These are phyloP conservation scores for Drosophila formosana DNA, from an alignment of 2,888 invertebrate genomes.

Conservation along the genomic window DNA sequence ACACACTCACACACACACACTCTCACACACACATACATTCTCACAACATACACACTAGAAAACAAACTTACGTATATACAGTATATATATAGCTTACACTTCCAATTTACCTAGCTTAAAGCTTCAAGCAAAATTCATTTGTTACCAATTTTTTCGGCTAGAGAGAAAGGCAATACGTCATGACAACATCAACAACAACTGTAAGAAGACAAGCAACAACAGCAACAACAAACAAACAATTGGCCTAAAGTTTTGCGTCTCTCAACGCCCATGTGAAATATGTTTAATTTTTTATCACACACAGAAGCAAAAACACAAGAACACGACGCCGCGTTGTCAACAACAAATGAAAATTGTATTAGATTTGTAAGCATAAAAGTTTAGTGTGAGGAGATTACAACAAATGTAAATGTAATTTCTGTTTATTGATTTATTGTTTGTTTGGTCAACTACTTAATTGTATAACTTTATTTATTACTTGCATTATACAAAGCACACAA, in stretches of 20 bases:
- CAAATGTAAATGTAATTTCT: background rate
- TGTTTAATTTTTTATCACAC: background rate
- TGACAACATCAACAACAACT: slow-evolving; percentile 10
- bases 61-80: background rate
- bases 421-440: background rate
- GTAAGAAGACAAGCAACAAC: background rate
- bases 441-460: slow-evolving; percentile 1
- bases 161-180: slow-evolving; percentile 13
- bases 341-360: background rate
- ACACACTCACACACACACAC: background rate
- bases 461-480: slow-evolving; percentile 6
- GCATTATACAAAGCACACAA: background rate
- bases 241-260: slow-evolving; percentile 7
- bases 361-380: background rate
- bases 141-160: slow-evolving; percentile 13
- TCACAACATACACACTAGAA: slow-evolving; percentile 7
- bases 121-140: slow-evolving; percentile 1
- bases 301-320: background rate
- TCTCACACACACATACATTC: background rate
- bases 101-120: slow-evolving; percentile 12
- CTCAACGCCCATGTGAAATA: slow-evolving; percentile 1
- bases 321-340: background rate
- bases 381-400: background rate
- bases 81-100: slow-evolving; percentile 10
- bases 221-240: background rate